phyloP scores from a whole-genome alignment of 2,113 vertebrate species.

The Amphiprion ocellaris region DNA sequence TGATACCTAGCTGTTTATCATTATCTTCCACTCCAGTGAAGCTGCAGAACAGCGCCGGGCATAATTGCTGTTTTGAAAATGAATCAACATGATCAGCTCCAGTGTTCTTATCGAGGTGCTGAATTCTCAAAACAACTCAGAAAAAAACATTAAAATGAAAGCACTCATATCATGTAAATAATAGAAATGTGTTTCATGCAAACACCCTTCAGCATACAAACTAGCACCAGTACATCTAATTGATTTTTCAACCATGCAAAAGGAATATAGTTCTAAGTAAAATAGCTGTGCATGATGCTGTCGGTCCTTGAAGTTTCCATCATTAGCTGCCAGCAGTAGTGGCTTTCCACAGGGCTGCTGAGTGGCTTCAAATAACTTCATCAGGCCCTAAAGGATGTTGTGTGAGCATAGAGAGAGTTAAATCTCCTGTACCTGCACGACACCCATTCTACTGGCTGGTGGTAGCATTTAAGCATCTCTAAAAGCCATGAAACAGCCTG shows the following conservation, averaged over 20 bases:
- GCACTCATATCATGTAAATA: constrained; percentile 21
- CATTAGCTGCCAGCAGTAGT: constrained; percentile 8
- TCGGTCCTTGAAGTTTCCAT: constrained; percentile 36
- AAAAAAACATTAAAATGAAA: constrained; percentile 24
- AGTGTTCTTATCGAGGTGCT: background rate
- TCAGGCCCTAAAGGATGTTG: constrained; percentile 44
- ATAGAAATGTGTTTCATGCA: constrained; percentile 10
- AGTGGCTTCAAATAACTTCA: constrained; percentile 54
- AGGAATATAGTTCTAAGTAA: constrained; percentile 6
- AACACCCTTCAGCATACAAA: constrained; percentile 10
- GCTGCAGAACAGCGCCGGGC: constrained; percentile 26
- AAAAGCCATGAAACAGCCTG: constrained; percentile 35
- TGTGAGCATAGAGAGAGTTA: constrained; percentile 42
- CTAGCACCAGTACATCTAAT: constrained; percentile 9
- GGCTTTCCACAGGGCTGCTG: constrained; percentile 43
- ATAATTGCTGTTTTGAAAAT: constrained; percentile 46
- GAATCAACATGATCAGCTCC: constrained; percentile 33
- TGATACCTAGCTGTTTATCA: constrained; percentile 59
- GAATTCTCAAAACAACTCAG: constrained; percentile 30
- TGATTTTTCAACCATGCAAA: constrained; percentile 28
- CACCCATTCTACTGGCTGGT: constrained; percentile 32
- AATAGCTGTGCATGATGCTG: constrained; percentile 20
- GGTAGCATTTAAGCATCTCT: constrained; percentile 35
- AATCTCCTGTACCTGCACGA: constrained; percentile 39
- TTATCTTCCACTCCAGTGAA: constrained; percentile 44